Base-by-base conservation (phyloP, 2,888 invertebrate genomes). In the Mythimna pallens region DNA sequence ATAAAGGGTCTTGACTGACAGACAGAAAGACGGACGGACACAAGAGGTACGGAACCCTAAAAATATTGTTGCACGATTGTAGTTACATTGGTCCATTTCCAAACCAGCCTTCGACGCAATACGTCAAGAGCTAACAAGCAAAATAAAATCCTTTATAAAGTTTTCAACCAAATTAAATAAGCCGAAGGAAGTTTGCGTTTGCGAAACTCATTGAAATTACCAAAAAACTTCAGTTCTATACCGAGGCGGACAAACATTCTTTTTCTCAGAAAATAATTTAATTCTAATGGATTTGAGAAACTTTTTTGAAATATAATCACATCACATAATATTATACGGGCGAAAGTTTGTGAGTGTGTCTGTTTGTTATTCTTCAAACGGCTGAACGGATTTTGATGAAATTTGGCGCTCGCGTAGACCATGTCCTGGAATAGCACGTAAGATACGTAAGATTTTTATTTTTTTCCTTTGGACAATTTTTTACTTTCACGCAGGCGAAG, bases 71-170 rank as follows among this genome's bases (percentile, higher is more conserved):
- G 84, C 9, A 47, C 9, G 40, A 47, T 47, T 47, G 14, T 43
- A 43, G 14, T 88, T 89, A 79, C 71, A 68, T 70, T 73, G 3
- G 30, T 73, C 61, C 68, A 71, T 84, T 82, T 82, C 50, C 50
- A 59, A 80, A 80, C 63, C 73, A 76, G 65, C 61, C 52, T 79
- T 54, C 76, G 70, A 62, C 76, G 54, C 62, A 80, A 80, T 76
- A 47, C 67, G 78, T 83, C 57, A 84, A 81, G 75, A 84, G 69
- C 68, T 77, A 81, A 86, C 76, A 81, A 78, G 76, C 61, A 81
- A 84, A 81, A 86, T 84, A 81, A 84, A 81, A 86, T 84, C 74
- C 82, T 76, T 86, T 86, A 75, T 64, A 65, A 78, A 77, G 57
- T 78, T 86, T 66, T 73, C 65, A 74, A 70, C 73, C 67, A 70